phyloP scores from a whole-genome alignment of 2,113 vertebrate species.

The Trogon surrucura region DNA sequence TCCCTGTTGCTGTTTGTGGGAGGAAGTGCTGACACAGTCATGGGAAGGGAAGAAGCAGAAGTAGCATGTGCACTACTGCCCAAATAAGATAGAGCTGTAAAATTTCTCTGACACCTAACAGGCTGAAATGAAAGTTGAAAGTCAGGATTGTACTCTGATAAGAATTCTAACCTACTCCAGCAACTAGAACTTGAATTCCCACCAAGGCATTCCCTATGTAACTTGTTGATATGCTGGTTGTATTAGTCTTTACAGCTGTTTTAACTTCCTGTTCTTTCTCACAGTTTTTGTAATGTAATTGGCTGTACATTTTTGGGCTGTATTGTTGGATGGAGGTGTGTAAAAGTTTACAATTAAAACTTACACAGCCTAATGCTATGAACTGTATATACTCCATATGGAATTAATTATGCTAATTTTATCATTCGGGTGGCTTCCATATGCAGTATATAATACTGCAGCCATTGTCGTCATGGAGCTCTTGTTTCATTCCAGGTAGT shows the following conservation, averaged over 20 bases:
- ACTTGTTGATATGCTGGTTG: neutral
- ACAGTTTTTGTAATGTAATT: neutral
- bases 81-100: neutral
- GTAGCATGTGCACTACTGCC: neutral
- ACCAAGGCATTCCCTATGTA: neutral
- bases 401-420: neutral
- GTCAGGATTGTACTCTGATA: neutral
- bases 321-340: neutral
- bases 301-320: accelerated
- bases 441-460: neutral
- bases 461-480: neutral
- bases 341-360: neutral
- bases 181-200: neutral
- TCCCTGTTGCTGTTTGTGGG: neutral
- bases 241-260: neutral
- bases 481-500: neutral
- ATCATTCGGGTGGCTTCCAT: neutral
- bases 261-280: neutral
- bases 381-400: neutral
- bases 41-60: neutral
- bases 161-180: neutral
- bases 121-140: neutral
- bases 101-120: neutral
- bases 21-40: neutral
- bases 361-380: neutral